Base-by-base conservation (phyloP, 2,113 vertebrate species). In the Copsychus sechellarum region DNA sequence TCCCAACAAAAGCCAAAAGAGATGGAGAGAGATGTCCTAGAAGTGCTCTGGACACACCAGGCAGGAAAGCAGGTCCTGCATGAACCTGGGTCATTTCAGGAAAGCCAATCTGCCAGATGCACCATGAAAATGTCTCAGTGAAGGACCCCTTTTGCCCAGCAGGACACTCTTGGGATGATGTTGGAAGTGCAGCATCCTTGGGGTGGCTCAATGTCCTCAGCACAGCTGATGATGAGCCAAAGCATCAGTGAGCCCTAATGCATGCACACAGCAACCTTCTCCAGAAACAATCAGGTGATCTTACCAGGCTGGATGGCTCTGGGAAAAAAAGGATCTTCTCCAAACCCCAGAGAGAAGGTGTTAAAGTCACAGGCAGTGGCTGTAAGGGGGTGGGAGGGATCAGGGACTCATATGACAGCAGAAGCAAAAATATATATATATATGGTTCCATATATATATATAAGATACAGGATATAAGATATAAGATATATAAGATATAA, bases 331-430 rank as follows among this genome's bases (percentile, higher is more conserved):
- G 42, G 6, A 12, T 1, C 12, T 25, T 60, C 38, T 79, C 19
- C 36, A 90, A 81, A 89, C 19, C 53, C 36, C 40, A 51, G 45
- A 90, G 66, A 85, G 36, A 36, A 36, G 70, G 31, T 76, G 73
- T n/a, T 81, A 67, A 81, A 85, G 65, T 79, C 73, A 84, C 43
- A 28, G 42, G 34, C 67, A 92, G 60, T 58, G 89, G 70, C 73
- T 87, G 60, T 54, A 51, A 71, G 10, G 12, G 40, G 5, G 17
- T 48, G 26, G 47, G 22, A 61, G 56, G 20, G 14, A 74, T 19
- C 2, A 5, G 19, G 18, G 54, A 13, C 65, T 79, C 38, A 9
- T 11, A 56, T 38, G 45, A 36, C 36, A 36, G 36, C 36, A 36
- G 36, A 73, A 73, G 47, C 29, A 84, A 42, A 71, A 66, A n/a